Evolutionary conservation across 2,113 vertebrate species (phyloP).

Genomic region (Condylura cristata): DNA sequence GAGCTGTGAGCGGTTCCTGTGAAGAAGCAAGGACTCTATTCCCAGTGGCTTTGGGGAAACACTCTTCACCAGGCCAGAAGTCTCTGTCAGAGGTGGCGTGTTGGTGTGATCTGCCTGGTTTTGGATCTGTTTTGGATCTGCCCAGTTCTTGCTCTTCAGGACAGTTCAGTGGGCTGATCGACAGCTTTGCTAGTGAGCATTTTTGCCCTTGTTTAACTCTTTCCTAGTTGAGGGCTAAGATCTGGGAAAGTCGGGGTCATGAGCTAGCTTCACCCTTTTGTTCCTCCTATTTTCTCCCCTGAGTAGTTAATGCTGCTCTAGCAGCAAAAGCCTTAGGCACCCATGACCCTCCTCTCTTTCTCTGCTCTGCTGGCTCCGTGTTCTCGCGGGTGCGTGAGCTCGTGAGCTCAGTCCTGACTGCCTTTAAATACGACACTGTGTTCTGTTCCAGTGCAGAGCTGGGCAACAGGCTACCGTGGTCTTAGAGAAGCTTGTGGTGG

Average conservation of each 20-base stretch:
- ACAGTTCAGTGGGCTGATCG: not conserved
- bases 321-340: not conserved
- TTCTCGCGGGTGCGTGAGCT: not conserved
- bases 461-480: no score
- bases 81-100: not conserved
- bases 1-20: not conserved
- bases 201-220: not conserved
- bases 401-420: not conserved
- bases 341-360: not conserved
- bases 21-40: not conserved
- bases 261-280: not conserved
- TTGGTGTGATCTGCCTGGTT: not conserved
- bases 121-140: not conserved
- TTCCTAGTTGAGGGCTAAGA: not conserved
- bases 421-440: not conserved
- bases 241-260: not conserved
- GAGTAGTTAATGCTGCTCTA: not conserved
- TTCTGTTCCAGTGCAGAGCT: not conserved
- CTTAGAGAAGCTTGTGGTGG: not conserved
- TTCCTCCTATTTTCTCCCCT: not conserved
- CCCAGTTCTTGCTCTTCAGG: not conserved
- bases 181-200: not conserved
- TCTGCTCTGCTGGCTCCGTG: not conserved
- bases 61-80: not conserved
- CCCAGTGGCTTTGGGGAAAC: not conserved